A percentile compares a stretch with the other conserved stretches of the same genome.
phyloP scores from a whole-genome alignment of 2,113 vertebrate species.

The Vidua macroura region DNA sequence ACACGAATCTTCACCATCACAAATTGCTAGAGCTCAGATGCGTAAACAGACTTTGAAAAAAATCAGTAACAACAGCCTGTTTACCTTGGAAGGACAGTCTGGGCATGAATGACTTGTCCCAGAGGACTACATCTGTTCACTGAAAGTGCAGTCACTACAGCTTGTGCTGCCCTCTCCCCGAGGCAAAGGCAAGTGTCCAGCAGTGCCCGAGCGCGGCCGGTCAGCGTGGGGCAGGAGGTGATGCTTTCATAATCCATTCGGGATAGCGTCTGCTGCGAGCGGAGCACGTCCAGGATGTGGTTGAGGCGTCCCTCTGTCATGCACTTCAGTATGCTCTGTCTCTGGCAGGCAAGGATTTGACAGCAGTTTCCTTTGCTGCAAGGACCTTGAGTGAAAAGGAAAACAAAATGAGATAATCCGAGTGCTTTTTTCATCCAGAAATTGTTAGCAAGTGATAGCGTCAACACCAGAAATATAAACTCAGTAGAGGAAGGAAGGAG shows the following conservation, averaged over 20 bases:
- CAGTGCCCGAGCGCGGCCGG: constrained; percentile 55
- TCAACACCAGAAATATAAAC: background rate
- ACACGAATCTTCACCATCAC: background rate
- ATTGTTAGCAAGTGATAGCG: background rate
- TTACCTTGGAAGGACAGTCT: background rate
- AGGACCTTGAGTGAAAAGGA: background rate
- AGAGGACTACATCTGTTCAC: background rate
- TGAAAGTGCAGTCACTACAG: constrained; percentile 48
- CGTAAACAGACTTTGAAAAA: background rate
- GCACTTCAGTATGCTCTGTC: constrained; percentile 64
- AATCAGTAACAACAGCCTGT: background rate
- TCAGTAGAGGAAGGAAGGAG: background rate
- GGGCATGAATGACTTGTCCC: background rate
- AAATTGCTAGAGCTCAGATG: background rate
- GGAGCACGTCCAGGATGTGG: constrained; percentile 69
- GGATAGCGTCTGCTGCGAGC: constrained; percentile 51
- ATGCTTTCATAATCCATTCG: constrained; percentile 73
- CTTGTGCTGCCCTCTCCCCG: constrained; percentile 64
- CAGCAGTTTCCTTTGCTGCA: constrained; percentile 21
- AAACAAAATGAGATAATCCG: background rate
- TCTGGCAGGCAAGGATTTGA: constrained; percentile 54
- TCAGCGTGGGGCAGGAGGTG: constrained; percentile 56
- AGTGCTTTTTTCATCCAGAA: background rate
- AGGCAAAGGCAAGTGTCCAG: constrained; percentile 70
- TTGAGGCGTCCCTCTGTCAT: constrained; percentile 80